These are phyloP conservation scores for Kradibia gibbosae DNA, from an alignment of 1,140 invertebrate genomes.

Conservation along the genomic window DNA sequence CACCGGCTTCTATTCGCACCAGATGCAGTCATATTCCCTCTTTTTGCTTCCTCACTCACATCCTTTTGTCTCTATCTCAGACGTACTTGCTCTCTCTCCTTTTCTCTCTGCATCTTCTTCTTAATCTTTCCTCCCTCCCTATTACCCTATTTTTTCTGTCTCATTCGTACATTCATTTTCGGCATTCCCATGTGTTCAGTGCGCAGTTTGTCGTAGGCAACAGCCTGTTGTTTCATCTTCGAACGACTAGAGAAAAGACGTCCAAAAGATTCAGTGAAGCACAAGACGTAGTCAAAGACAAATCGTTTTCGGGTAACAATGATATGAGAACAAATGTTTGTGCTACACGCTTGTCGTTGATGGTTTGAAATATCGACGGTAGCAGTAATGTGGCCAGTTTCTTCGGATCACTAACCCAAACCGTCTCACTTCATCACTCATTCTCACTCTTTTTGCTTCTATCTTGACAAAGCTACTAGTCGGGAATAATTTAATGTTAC, in stretches of 20 bases:
- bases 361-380: slow-evolving; percentile 42
- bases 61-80: neutral
- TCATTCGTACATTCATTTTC: slow-evolving; percentile 46
- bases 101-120: slow-evolving; percentile 38
- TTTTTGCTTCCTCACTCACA: slow-evolving; percentile 41
- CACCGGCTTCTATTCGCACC: slow-evolving; percentile 48
- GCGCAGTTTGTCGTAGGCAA: neutral
- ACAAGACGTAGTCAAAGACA: slow-evolving; percentile 6
- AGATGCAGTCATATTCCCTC: slow-evolving; percentile 53
- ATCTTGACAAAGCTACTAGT: neutral
- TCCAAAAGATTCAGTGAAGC: neutral
- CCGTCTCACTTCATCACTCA: neutral
- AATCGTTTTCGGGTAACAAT: slow-evolving; percentile 31
- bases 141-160: slow-evolving; percentile 37
- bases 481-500: slow-evolving; percentile 33
- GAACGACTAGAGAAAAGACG: slow-evolving; percentile 1
- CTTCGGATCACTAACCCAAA: neutral
- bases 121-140: slow-evolving; percentile 42
- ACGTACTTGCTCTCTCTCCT: slow-evolving; percentile 29
- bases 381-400: neutral
- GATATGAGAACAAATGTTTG: slow-evolving; percentile 30
- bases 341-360: slow-evolving; percentile 27
- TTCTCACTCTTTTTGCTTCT: too few species aligned
- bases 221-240: neutral
- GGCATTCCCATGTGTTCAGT: slow-evolving; percentile 7